phyloP scores from a whole-genome alignment of 2,888 invertebrate genomes.

The Alentia gelatinosa region DNA sequence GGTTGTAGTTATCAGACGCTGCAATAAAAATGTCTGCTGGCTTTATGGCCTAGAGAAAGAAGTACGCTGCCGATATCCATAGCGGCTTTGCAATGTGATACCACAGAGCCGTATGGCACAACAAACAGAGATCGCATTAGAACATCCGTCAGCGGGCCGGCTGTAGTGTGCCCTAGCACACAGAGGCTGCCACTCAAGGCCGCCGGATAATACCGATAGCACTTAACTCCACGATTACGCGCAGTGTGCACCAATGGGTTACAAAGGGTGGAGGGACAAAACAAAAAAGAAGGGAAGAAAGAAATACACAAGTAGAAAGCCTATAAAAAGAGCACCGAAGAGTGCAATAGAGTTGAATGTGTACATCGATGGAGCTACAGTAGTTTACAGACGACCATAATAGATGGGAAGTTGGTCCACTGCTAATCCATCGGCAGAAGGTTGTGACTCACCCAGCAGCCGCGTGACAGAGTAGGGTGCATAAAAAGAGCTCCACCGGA shows the following conservation, averaged over 20 bases:
- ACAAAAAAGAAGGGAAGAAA: not conserved
- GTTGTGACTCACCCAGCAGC: too few relatives aligned
- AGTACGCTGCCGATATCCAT: not conserved
- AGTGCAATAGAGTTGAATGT: too few relatives aligned
- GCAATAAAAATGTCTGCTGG: not conserved
- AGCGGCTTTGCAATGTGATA: not conserved
- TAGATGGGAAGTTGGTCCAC: too few relatives aligned
- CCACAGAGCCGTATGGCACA: not conserved
- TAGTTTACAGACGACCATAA: too few relatives aligned
- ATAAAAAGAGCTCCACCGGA: too few relatives aligned
- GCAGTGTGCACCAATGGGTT: not conserved
- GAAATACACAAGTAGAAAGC: not conserved
- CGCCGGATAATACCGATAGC: not conserved
- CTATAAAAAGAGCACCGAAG: too few relatives aligned
- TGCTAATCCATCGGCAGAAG: too few relatives aligned
- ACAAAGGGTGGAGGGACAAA: not conserved
- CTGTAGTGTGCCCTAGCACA: not conserved
- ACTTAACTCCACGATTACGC: not conserved
- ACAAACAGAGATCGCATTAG: not conserved
- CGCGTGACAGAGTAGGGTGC: too few relatives aligned
- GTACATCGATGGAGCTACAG: not conserved
- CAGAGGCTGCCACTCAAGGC: not conserved
- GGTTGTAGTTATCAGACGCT: not conserved
- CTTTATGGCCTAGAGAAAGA: not conserved
- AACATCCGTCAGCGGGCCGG: not conserved